Evolutionary conservation across 1,140 invertebrate species (phyloP).

Genomic region (Zaprionus camerounensis): DNA sequence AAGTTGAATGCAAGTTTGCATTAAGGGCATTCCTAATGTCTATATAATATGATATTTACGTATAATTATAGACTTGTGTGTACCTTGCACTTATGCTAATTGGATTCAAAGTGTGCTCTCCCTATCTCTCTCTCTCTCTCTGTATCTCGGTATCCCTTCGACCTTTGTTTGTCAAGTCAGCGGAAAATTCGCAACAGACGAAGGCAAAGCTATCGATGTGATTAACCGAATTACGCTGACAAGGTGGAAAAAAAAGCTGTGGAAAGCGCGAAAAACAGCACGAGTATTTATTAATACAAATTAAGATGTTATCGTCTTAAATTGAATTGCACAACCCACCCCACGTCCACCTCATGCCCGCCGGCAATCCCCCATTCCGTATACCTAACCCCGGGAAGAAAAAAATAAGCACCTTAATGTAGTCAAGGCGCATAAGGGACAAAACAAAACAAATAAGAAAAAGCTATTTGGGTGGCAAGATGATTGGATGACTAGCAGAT

Average conservation of each 20-base stretch:
- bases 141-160: background rate
- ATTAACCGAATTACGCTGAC: slow-evolving; percentile 50
- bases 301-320: slow-evolving; percentile 79
- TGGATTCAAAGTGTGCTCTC: background rate
- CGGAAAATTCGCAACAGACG: background rate
- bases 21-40: background rate
- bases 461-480: background rate
- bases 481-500: background rate
- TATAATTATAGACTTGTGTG: slow-evolving; percentile 5
- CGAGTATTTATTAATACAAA: slow-evolving; percentile 78
- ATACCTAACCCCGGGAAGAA: background rate
- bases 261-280: slow-evolving; percentile 23
- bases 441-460: slow-evolving; percentile 25
- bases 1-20: background rate
- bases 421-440: slow-evolving; percentile 48
- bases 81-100: slow-evolving; percentile 10
- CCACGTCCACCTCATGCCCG: background rate
- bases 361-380: background rate
- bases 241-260: slow-evolving; percentile 36
- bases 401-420: slow-evolving; percentile 74
- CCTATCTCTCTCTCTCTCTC: background rate
- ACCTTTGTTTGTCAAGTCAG: background rate
- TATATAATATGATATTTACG: background rate
- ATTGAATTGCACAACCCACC: slow-evolving; percentile 59
- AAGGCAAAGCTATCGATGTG: slow-evolving; percentile 21